Evolutionary conservation across 2,888 invertebrate genomes (phyloP), one percentile per base, ranked within the genome.

Genomic region (Maniola hyperantus): DNA sequence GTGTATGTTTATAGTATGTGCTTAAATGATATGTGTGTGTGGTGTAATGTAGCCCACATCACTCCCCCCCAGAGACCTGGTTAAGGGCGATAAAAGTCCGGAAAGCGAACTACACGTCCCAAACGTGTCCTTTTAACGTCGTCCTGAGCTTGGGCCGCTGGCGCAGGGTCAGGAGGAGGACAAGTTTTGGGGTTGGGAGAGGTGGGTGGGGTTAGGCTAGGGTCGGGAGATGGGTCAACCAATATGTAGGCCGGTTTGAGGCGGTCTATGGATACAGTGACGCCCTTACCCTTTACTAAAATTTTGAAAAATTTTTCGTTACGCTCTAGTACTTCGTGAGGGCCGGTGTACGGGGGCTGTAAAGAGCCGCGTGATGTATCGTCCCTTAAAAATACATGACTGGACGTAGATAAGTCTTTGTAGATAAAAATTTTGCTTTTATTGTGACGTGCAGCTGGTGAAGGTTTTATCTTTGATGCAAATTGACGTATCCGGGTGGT

Each of bases 321-420:
- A 20, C 50, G 6, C 42, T 42, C 42, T 13, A 42, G 11, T 13
- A 42, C 42, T 42, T 42, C 11, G 42, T 42, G 42, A 10, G 50
- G 50, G 20, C 50, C 50, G 6, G 20, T 50, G 20, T 50, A 50
- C 0, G 50, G 6, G 10, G 50, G 18, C 10, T 50, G 50, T 7
- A 50, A 11, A 50, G 50, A 18, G 7, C 20, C 0, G 18, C 33
- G 72, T 20, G 67, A 6, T 0, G 72, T 64, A 42, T 78, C 75
- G 39, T 78, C 76, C 0, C 76, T 44, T 0, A 78, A 64, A 58
- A 76, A 78, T 0, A 78, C 76, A 42, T 76, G 74, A 13, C 36
- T 59, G 2, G 64, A 26, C 0, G 69, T 73, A 1, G 63, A 50
- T 0, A 79, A 67, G 0, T 77, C 77, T 61, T 79, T 79, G 46